phyloP scores from a whole-genome alignment of 1,140 invertebrate genomes.

The Leptestheria dahalacensis region DNA sequence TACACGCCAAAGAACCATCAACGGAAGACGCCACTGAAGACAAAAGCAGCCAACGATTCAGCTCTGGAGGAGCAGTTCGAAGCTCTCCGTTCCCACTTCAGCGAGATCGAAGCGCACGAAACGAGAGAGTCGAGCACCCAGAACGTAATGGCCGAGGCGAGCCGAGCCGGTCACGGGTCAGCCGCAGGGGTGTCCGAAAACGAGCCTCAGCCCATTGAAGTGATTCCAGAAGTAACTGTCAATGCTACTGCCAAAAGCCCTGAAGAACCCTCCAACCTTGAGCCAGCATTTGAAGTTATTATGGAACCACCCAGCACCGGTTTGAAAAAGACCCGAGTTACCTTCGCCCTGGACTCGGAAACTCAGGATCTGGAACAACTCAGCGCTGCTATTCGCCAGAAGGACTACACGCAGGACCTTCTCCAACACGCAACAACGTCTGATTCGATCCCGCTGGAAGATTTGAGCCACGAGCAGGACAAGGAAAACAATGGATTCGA shows the following conservation, averaged over 20 bases:
- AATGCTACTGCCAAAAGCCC: too few species aligned
- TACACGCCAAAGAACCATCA: not conserved
- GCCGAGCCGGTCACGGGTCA: too few species aligned
- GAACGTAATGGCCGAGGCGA: too few species aligned
- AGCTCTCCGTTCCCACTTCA: not conserved
- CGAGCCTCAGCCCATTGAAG: too few species aligned
- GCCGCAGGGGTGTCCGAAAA: too few species aligned
- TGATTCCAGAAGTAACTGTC: too few species aligned
- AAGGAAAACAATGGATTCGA: too few species aligned
- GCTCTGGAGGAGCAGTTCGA: not conserved
- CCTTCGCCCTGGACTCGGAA: not conserved
- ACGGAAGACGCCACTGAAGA: not conserved
- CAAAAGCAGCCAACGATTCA: not conserved
- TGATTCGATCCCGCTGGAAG: not conserved
- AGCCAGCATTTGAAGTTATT: too few species aligned
- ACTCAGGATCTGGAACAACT: not conserved
- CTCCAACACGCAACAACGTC: not conserved
- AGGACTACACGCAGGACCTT: not conserved
- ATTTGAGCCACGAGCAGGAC: too few species aligned
- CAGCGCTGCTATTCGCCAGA: not conserved
- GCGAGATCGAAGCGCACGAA: not conserved
- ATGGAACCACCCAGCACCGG: not conserved
- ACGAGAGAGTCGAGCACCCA: not conserved
- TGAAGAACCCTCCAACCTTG: too few species aligned
- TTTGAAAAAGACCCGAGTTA: not conserved